Evolutionary conservation across 2,888 invertebrate genomes (phyloP), one percentile per base, ranked within the genome.

Genomic region (Formica aserva): DNA sequence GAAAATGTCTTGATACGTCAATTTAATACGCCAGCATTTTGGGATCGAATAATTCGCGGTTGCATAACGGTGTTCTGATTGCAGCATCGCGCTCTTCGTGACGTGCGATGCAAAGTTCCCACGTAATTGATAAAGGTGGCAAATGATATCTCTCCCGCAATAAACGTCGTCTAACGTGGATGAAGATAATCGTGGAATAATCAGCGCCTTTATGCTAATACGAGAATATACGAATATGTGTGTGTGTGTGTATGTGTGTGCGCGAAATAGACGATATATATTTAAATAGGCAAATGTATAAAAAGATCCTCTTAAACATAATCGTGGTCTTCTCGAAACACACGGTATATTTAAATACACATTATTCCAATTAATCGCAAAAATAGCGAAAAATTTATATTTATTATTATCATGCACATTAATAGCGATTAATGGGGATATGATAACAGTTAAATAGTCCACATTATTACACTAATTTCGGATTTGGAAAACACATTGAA

Each of bases 1-100:
- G 3, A 74, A n/a, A 26, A 11, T 13, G 2, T 63, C 15, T 26
- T 5, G 32, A 29, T 3, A 45, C 35, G 35, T 22, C 26, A 41
- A 45, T 57, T 72, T 41, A 78, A 35, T 35, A 18, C 38, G 18
- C 22, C 26, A 38, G 32, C 52, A 38, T 29, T 52, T 52, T 18
- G 60, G 29, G 13, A 26, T 32, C 38, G n/a, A 41, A 66, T 26
- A 66, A 18, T 78, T 82, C 29, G n/a, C 22, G 52, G 66, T 89
- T 89, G 89, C 89, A 88, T 89, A 89, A 89, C 85, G 55, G 13
- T 52, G 71, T n/a, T 84, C 63, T 18, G 66, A 71, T 77, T 38
- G 55, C 74, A 22, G 32, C 65, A 77, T 77, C 38, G 26, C 38
- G n/a, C 8, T 26, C 55, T n/a, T 52, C 13, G 38, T 41, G 55